Base-by-base conservation (phyloP, 2,888 invertebrate genomes). In the Mythimna ferrago region DNA sequence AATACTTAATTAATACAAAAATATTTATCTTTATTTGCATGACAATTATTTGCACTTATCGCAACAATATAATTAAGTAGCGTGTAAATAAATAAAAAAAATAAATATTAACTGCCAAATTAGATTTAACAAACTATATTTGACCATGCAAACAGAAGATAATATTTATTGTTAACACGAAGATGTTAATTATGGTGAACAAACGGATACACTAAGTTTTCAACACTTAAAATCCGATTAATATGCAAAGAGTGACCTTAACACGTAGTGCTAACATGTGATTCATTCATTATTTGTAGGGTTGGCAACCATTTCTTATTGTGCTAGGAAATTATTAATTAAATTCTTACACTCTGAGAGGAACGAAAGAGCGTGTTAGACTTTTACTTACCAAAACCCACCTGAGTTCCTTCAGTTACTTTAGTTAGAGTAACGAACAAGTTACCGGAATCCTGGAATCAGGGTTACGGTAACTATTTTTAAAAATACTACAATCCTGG, bases 211-310 rank as follows among this genome's bases (percentile, higher is more conserved):
- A 66, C 48, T 44, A 68, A 73, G 68, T 69, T 32, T 64, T 62
- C 19, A 11, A 38, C 66, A 68, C 26, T 66, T 71, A 71, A 61
- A 81, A 61, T 51, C 35, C 35, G 1, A 80, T 81, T 80, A 62
- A 66, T 69, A 83, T 73, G 61, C 66, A 56, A 35, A 68, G 6
- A 10, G 57, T 32, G 75, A 58, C 74, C 68, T 83, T 64, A 60
- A 60, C 70, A 68, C 21, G 61, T 60, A 57, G 64, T 53, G 41
- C 16, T 64, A 51, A 75, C 66, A 60, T 54, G 44, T 71, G 61
- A 69, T 69, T 63, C 66, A 80, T 71, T 71, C 54, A 68, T 68
- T 66, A 26, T 38, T 26, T 14, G 4, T 80, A 81, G 83, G 83
- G 83, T 1, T 83, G 66, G 0, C 71, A 44, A 38, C 4, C 14